A percentile compares a stretch with the other conserved stretches of the same genome.
These are phyloP conservation scores for Barbus barbus DNA, from an alignment of 2,113 vertebrate species.

Conservation along the genomic window DNA sequence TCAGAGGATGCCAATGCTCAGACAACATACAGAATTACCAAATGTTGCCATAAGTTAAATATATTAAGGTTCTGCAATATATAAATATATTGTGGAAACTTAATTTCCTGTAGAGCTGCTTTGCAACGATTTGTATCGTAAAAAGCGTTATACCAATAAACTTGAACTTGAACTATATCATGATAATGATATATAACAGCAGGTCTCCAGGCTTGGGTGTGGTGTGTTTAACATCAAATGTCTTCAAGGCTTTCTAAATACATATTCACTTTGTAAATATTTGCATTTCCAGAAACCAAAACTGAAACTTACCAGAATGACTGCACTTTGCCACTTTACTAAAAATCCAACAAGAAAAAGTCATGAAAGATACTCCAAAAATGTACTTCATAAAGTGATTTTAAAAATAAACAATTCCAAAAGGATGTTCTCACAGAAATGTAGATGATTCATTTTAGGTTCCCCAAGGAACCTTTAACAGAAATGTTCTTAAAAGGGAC, in stretches of 20 bases:
- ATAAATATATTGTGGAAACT: too few relatives aligned
- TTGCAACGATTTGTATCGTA: too few relatives aligned
- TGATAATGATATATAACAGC: not conserved
- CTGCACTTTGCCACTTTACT: not conserved
- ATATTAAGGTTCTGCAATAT: too few relatives aligned
- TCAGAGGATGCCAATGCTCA: too few relatives aligned
- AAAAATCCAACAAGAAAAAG: not conserved
- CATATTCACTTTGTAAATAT: not conserved
- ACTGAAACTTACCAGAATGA: not conserved
- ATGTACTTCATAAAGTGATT: not conserved
- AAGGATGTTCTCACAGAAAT: not conserved
- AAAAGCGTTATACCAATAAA: too few relatives aligned
- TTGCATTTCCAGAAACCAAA: not conserved
- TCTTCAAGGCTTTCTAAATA: not conserved
- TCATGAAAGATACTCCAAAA: not conserved
- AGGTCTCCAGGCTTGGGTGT: not conserved
- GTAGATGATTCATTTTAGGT: not conserved
- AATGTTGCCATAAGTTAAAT: too few relatives aligned
- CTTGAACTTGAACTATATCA: too few relatives aligned
- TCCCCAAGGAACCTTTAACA: not conserved
- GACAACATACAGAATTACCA: too few relatives aligned
- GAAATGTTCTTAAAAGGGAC: not conserved
- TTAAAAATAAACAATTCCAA: not conserved
- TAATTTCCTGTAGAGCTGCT: too few relatives aligned
- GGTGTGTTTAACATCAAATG: constrained; percentile 22